A percentile compares a stretch with the other conserved stretches of the same genome.
Conservation (phyloP, 2,113 vertebrate species). For the Etheostoma cragini region DNA sequence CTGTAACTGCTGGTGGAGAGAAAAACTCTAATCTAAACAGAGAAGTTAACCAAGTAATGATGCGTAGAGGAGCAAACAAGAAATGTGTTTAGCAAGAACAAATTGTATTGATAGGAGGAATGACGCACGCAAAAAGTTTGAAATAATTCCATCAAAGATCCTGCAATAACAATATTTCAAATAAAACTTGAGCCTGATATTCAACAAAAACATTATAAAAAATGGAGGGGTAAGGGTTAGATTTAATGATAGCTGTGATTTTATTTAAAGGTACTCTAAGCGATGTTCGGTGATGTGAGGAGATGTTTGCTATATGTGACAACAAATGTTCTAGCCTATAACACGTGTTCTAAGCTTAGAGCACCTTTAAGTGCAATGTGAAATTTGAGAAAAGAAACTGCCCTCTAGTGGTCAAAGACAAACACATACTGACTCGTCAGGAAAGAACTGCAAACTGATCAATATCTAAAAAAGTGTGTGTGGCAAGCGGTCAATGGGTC, state of each 20-base stretch:
- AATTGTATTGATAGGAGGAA: not conserved
- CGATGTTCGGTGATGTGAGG: no score
- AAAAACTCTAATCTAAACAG: not conserved
- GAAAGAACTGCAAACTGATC: not conserved
- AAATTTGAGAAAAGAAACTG: constrained; percentile 49
- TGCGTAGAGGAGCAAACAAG: not conserved
- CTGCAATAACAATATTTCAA: not conserved
- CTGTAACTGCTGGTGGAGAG: not conserved
- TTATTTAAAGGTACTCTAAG: no score
- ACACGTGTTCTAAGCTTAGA: no score
- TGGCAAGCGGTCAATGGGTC: not conserved
- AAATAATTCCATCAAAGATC: not conserved
- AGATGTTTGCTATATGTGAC: no score
- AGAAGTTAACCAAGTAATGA: not conserved
- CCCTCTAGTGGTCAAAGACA: constrained; percentile 71
- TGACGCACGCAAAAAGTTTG: not conserved
- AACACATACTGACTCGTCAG: not conserved
- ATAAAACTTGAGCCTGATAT: not conserved
- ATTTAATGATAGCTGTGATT: not conserved
- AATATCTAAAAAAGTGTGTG: not conserved
- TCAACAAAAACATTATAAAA: not conserved
- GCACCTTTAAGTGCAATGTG: not conserved
- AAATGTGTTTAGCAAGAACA: not conserved
- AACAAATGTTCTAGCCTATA: no score
- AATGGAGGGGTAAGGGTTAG: not conserved